Evolutionary conservation across 2,888 invertebrate species (phyloP), one percentile per base, ranked within the genome.

Genomic region (Rhagophthalmus giganteus): DNA sequence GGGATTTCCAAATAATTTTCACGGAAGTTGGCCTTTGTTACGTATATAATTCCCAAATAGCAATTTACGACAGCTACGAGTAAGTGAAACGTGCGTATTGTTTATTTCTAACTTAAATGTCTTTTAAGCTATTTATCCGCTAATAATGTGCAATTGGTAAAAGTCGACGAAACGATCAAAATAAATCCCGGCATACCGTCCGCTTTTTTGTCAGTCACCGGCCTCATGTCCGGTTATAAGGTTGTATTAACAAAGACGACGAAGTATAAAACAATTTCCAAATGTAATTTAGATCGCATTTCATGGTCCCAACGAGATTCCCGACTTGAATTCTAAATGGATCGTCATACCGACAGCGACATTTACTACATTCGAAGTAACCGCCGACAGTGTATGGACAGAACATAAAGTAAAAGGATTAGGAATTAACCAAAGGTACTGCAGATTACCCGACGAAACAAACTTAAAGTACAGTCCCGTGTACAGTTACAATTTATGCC

Each of bases 401-500:
- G 32, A 47, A 9, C 20, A 26, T 1, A 55, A 56, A 14, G 51
- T 58, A 1, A 53, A 51, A 15, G 14, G 46, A 6, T 56, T 72
- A 12, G 54, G 41, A 1, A 54, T 68, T 6, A 25, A 51, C 13
- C 73, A 74, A 55, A 63, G 74, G 39, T 64, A 68, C 12, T 74
- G 74, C 47, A 57, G 68, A 20, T 63, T 67, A 27, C 13, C 39
- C 1, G 28, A 62, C 2, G 73, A 74, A 55, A 55, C 61, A 2
- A 59, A 64, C 16, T 51, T 74, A 15, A 32, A 58, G 4, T 61
- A 68, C 31, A 69, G 68, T 47, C 67, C 67, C 2, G 54, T 68
- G 16, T 74, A 74, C 51, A 64, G 66, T 9, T 69, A 71, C 60
- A 71, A 70, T 24, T 38, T 73, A 41, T 76, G 75, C 48, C 63